A percentile compares a stretch with the other conserved stretches of the same genome.
Conservation (phyloP, 2,113 vertebrate species). For the Fulica atra region DNA sequence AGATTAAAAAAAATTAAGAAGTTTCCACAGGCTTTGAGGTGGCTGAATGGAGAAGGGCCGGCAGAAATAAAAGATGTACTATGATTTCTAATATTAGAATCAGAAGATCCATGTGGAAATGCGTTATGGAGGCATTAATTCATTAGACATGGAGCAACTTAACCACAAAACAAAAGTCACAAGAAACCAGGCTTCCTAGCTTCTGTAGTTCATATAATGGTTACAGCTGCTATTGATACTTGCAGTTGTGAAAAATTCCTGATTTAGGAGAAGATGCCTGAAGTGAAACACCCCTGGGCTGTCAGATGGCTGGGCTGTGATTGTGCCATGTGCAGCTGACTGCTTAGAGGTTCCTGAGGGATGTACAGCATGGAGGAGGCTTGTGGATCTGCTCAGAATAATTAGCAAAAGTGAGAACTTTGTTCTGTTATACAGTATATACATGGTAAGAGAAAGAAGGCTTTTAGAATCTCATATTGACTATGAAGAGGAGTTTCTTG, state of each 20-base stretch:
- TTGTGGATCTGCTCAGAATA: background rate
- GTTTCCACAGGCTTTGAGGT: background rate
- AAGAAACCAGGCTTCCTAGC: background rate
- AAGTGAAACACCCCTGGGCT: background rate
- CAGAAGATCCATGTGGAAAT: background rate
- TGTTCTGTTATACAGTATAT: background rate
- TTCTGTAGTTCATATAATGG: background rate
- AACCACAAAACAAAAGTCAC: background rate
- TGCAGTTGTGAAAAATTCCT: background rate
- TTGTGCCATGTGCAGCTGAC: background rate
- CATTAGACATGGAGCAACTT: background rate
- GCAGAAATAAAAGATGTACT: background rate
- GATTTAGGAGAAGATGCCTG: background rate
- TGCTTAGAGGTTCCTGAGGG: background rate
- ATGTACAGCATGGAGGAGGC: background rate
- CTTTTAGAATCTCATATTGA: background rate
- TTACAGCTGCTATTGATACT: background rate
- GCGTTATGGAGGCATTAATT: background rate
- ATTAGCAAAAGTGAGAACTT: background rate
- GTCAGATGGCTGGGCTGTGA: background rate
- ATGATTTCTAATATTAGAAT: constrained; percentile 16
- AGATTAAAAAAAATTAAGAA: background rate
- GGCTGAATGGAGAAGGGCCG: background rate
- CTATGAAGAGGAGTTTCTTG: background rate
- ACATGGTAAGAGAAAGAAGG: background rate